Percentiles rank a stretch among this genome's conserved stretches.
phyloP scores from a whole-genome alignment of 1,140 invertebrate genomes.

The Hyles euphorbiae region DNA sequence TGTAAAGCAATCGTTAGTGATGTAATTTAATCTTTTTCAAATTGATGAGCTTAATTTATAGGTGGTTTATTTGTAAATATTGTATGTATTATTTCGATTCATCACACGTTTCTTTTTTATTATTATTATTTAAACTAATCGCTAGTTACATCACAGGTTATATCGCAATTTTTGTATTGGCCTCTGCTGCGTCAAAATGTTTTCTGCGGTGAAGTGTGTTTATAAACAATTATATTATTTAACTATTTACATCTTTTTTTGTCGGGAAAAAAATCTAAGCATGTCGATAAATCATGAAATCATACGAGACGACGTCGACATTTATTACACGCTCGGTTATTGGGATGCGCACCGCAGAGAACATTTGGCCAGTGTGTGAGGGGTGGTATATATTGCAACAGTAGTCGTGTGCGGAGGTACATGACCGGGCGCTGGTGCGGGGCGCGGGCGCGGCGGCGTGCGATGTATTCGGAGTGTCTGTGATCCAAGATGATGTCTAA shows the following conservation, averaged over 20 bases:
- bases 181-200: neutral
- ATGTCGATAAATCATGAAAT: neutral
- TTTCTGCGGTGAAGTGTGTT: neutral
- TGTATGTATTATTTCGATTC: slow-evolving; percentile 61
- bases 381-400: too few relatives aligned
- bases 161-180: slow-evolving; percentile 1
- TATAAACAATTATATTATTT: neutral
- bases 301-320: too few relatives aligned
- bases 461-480: slow-evolving; percentile 30
- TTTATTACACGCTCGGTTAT: too few relatives aligned
- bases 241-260: neutral
- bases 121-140: slow-evolving; percentile 18
- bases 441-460: slow-evolving; percentile 3
- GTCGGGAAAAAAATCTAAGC: neutral
- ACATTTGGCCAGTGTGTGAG: too few relatives aligned
- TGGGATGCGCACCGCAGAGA: too few relatives aligned
- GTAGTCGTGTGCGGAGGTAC: too few relatives aligned
- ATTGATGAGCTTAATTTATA: slow-evolving; percentile 68
- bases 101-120: slow-evolving; percentile 33
- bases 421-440: neutral
- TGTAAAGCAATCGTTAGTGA: slow-evolving; percentile 45
- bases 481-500: slow-evolving; percentile 23
- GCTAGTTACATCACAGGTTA: slow-evolving; percentile 23
- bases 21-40: slow-evolving; percentile 54
- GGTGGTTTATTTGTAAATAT: slow-evolving; percentile 68